Evolutionary conservation across 1,140 invertebrate species (phyloP).

Genomic region (Sycobia sp.): DNA sequence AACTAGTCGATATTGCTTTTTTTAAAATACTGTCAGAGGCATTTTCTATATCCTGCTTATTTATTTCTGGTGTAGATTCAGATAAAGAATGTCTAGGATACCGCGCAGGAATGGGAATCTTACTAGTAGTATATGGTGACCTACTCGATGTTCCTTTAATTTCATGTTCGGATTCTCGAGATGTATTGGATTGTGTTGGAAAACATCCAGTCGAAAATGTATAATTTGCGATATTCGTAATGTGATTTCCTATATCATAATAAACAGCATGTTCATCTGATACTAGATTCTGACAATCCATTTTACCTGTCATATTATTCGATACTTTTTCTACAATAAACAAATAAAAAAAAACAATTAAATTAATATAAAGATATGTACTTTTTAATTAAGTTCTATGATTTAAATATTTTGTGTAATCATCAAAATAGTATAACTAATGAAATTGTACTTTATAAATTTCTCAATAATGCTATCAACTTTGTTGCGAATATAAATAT

Average conservation of each 20-base stretch:
- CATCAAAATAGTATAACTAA: no score
- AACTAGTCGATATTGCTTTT: slow-evolving; percentile 40
- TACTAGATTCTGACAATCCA: slow-evolving; percentile 61
- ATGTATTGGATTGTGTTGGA: slow-evolving; percentile 42
- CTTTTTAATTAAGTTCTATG: no score
- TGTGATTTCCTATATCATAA: slow-evolving; percentile 65
- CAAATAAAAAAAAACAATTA: no score
- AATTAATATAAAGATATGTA: no score
- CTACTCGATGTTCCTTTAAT: slow-evolving; percentile 49
- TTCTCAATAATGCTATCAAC: not conserved
- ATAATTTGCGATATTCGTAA: slow-evolving; percentile 39
- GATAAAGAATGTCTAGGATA: slow-evolving; percentile 59
- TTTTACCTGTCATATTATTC: slow-evolving; percentile 61
- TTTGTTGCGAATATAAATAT: not conserved
- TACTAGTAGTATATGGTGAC: slow-evolving; percentile 54
- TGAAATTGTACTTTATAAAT: not conserved
- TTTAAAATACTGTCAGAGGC: slow-evolving; percentile 49
- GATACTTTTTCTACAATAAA: slow-evolving; percentile 52
- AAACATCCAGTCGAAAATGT: slow-evolving; percentile 33
- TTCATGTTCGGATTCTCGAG: slow-evolving; percentile 52
- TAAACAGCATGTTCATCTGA: slow-evolving; percentile 68
- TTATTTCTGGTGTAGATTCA: slow-evolving; percentile 56
- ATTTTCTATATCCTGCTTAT: slow-evolving; percentile 49
- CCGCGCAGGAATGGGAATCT: slow-evolving; percentile 61
- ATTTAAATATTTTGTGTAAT: no score